A percentile compares a stretch with the other conserved stretches of the same genome.
These are phyloP conservation scores for Anoplolepis gracilipes DNA, from an alignment of 1,140 invertebrate genomes.

Conservation along the genomic window DNA sequence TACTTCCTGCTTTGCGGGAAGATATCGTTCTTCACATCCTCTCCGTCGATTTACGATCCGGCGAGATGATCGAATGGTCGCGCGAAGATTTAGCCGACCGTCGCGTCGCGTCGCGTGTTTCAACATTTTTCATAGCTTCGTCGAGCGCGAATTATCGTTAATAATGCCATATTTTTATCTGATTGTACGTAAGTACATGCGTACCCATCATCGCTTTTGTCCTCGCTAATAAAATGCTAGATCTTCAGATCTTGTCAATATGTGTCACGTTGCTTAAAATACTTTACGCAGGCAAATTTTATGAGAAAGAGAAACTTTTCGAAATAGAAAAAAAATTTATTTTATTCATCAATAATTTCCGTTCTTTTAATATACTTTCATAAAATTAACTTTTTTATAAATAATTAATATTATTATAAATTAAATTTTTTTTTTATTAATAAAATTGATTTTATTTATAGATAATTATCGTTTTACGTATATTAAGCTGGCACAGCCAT, in stretches of 20 bases:
- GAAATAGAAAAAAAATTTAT: background rate
- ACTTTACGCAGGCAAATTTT: background rate
- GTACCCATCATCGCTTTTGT: constrained; percentile 55
- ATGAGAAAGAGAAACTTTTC: background rate
- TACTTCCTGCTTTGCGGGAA: constrained; percentile 59
- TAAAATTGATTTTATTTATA: too few species aligned
- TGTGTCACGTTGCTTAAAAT: background rate
- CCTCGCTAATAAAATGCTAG: constrained; percentile 57
- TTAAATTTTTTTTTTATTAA: too few species aligned
- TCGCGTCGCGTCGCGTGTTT: background rate
- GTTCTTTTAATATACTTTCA: too few species aligned
- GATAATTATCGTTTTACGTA: too few species aligned
- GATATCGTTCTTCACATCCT: constrained; percentile 3
- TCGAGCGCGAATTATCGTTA: background rate
- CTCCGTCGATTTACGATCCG: constrained; percentile 18
- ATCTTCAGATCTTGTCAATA: background rate
- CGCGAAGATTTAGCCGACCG: background rate
- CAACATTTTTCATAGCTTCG: background rate
- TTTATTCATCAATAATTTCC: too few species aligned
- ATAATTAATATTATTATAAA: too few species aligned
- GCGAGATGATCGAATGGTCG: background rate
- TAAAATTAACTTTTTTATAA: too few species aligned
- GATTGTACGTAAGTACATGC: constrained; percentile 29
- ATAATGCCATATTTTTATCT: constrained; percentile 44
- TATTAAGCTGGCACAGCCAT: too few species aligned